Base-by-base conservation (phyloP, 2,113 vertebrate genomes). In the Uropsilus gracilis region DNA sequence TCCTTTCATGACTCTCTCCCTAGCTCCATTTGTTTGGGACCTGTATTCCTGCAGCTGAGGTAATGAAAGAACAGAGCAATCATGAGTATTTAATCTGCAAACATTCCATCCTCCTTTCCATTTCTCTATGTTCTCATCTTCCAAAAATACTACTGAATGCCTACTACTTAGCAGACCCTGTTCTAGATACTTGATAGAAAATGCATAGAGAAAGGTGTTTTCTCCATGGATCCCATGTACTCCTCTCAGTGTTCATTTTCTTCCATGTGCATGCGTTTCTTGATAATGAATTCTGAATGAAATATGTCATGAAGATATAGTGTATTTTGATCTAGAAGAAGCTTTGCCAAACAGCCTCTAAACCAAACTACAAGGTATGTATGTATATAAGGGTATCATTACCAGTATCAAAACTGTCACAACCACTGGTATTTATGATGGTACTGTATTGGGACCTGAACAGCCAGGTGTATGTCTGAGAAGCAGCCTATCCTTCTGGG, bases 201-300 rank as follows among this genome's bases (percentile, higher is more conserved):
- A 63, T 44, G 50, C 26, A 30, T 46, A 68, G 1, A 86, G 26
- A 68, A 73, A 12, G 5, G 12, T 53, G 2, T 86, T 39, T 78
- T 17, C 48, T 68, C 72, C 22, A 2, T 48, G 16, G 32, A 2
- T 28, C 18, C 3, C 20, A 28, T 8, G 2, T 5, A 5, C 0
- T 73, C 17, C 28, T 32, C 6, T 90, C 46, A 1, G 16, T 69
- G 10, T 12, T 30, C 44, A 50, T 24, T 46, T 77, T 3, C 16
- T 24, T 28, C 14, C n/a, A 72, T 48, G 20, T 30, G 2, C 22
- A 59, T 63, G 32, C 26, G 3, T 3, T 84, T 37, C 26, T 6
- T 86, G 64, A 59, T n/a, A 5, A 24, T 53, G 42, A 71, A 82
- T 44, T 20, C 46, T 57, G 16, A 10, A 66, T 80, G n/a, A n/a